Evolutionary conservation across 2,888 invertebrate species (phyloP).

Genomic region (Druceiella hillmani): DNA sequence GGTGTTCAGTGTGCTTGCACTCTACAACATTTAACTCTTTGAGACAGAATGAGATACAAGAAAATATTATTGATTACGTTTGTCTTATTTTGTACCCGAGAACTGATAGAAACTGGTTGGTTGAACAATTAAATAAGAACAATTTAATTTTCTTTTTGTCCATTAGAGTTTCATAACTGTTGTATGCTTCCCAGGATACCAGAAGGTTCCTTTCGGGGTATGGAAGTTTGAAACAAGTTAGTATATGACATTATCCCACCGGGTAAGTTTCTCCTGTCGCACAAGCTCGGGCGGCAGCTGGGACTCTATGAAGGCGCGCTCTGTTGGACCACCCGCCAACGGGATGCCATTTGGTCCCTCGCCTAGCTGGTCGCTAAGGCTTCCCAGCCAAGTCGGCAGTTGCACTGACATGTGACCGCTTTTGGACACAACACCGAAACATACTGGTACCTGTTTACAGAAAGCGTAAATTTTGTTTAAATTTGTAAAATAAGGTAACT

Average conservation of each 20-base stretch:
- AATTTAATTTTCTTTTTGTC: too few relatives aligned
- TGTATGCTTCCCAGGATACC: too few relatives aligned
- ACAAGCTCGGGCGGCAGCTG: constrained; percentile 67
- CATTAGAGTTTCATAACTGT: too few relatives aligned
- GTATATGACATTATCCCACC: constrained; percentile 33
- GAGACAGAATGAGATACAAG: too few relatives aligned
- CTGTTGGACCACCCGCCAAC: constrained; percentile 33
- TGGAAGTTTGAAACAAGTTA: constrained; percentile 1
- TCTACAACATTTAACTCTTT: too few relatives aligned
- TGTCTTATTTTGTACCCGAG: too few relatives aligned
- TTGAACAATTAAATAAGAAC: too few relatives aligned
- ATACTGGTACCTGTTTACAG: constrained; percentile 65
- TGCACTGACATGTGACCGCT: constrained; percentile 93
- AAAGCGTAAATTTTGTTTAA: background rate
- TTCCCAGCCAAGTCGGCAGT: constrained; percentile 81
- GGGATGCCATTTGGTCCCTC: constrained; percentile 35
- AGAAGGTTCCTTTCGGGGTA: too few relatives aligned
- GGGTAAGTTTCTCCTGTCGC: constrained; percentile 70
- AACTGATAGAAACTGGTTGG: too few relatives aligned
- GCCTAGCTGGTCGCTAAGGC: constrained; percentile 32
- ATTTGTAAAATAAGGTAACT: background rate
- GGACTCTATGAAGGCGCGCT: constrained; percentile 40
- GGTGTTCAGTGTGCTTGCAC: too few relatives aligned
- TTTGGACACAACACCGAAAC: constrained; percentile 95
- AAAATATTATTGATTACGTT: too few relatives aligned